Evolutionary conservation across 2,888 invertebrate genomes (phyloP), one percentile per base, ranked within the genome.

Genomic region (Tortricodes alternella): DNA sequence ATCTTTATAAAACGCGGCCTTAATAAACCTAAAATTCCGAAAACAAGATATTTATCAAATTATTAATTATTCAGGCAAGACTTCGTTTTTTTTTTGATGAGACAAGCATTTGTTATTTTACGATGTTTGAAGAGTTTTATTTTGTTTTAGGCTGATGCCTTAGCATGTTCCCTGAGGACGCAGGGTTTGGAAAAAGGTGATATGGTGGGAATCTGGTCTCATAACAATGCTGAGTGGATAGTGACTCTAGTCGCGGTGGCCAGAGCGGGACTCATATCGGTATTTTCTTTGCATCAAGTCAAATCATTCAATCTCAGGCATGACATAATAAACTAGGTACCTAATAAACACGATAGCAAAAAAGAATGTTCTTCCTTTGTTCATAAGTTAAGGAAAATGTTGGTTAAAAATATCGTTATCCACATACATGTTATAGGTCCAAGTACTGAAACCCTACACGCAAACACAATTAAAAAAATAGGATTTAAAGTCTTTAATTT

Each of bases 141-240:
- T 41, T n/a, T 7, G 16, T 76, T 76, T 16, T 73, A 96, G 92
- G 94, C 93, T 0, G 95, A 96, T 71, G 89, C 91, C 35, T 74
- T 97, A 5, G 97, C 96, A 0, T 94, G 94, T 44, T 96, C 96
- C 0, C 86, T 98, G 0, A 75, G 93, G 39, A 92, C 92, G n/a
- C 80, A 95, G 24, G 97, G 97, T 0, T 76, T 97, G 46, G 77
- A 93, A 63, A 93, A 91, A 58, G 96, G 96, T 0, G 97, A 98
- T 71, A 83, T 95, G 5, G 71, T 98, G 0, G 97, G 95, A 0
- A 85, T 98, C 16, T 97, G 96, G 96, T 93, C 95, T 0, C 96
- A 97, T 16, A 98, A 97, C 83, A 87, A 91, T 29, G 79, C 92
- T 1, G 94, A 96, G 66, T 98, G 96, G 96, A 90, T 95, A 13